A percentile compares a stretch with the other conserved stretches of the same genome.
Conservation (phyloP, 2,797 vertebrate species). For the Chaetophractus vellerosus region DNA sequence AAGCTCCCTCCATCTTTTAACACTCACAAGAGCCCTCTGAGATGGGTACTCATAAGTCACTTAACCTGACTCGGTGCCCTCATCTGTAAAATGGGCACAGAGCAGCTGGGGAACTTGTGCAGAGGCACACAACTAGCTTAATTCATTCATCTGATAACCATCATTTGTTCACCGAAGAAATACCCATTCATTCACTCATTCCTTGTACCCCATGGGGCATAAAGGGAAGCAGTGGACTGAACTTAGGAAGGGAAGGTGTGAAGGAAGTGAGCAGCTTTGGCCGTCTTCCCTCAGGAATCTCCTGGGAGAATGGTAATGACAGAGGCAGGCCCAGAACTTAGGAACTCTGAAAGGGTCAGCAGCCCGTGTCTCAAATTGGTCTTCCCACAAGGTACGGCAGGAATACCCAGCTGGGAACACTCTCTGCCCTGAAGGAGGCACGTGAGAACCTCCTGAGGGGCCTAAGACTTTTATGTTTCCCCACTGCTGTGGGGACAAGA, state of each 20-base stretch:
- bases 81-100: slow-evolving; percentile 46
- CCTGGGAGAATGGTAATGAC: background rate
- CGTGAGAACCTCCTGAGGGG: background rate
- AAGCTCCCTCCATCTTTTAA: background rate
- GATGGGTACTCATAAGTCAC: background rate
- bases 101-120: background rate
- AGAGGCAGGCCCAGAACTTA: background rate
- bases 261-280: background rate
- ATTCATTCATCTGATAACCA: slow-evolving; percentile 10
- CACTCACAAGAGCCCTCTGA: background rate
- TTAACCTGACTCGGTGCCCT: background rate
- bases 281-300: background rate
- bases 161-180: background rate
- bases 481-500: background rate
- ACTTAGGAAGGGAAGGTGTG: background rate
- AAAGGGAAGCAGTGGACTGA: background rate
- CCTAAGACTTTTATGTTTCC: background rate
- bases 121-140: slow-evolving; percentile 32
- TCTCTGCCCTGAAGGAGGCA: background rate
- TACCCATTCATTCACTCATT: background rate
- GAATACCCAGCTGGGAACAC: background rate
- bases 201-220: background rate
- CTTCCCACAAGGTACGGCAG: background rate
- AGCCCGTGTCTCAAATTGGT: background rate
- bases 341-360: background rate